Conservation (phyloP, 2,113 vertebrate species). For the Pangasianodon gigas region DNA sequence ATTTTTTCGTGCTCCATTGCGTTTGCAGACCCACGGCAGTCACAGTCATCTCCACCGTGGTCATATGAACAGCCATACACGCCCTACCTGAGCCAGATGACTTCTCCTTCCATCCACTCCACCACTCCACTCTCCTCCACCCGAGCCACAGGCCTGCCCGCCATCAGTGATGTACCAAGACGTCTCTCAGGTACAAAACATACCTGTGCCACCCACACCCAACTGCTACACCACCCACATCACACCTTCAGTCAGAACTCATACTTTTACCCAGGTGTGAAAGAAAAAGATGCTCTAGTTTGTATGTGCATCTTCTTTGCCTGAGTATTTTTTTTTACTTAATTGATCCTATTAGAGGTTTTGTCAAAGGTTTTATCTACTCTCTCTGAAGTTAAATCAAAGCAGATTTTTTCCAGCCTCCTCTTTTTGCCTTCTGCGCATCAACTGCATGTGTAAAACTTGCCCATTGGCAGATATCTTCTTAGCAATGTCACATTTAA, state of each 20-base stretch:
- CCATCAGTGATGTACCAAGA: conserved; percentile 87
- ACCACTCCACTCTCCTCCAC: conserved; percentile 87
- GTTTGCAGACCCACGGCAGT: conserved; percentile 81
- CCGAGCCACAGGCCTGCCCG: conserved; percentile 84
- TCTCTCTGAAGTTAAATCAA: conserved; percentile 44
- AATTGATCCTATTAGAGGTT: conserved; percentile 28
- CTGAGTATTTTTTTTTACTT: conserved; percentile 10
- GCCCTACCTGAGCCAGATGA: conserved; percentile 90
- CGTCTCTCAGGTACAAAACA: conserved; percentile 82
- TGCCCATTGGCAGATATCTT: conserved; percentile 39
- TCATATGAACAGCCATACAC: conserved; percentile 89
- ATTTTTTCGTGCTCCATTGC: neutral
- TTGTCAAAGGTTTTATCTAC: conserved; percentile 3
- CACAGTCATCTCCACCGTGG: conserved; percentile 87
- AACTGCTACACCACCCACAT: neutral
- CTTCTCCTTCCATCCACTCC: conserved; percentile 87
- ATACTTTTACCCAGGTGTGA: neutral
- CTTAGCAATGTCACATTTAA: conserved; percentile 46
- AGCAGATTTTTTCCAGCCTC: conserved; percentile 36
- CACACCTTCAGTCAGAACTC: neutral
- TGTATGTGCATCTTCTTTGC: neutral
- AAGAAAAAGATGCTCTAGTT: neutral
- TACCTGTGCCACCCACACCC: neutral
- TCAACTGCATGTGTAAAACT: conserved; percentile 3
- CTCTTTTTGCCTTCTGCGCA: conserved; percentile 38